Base-by-base conservation (phyloP, 2,888 invertebrate species). In the Tiliacea aurago region DNA sequence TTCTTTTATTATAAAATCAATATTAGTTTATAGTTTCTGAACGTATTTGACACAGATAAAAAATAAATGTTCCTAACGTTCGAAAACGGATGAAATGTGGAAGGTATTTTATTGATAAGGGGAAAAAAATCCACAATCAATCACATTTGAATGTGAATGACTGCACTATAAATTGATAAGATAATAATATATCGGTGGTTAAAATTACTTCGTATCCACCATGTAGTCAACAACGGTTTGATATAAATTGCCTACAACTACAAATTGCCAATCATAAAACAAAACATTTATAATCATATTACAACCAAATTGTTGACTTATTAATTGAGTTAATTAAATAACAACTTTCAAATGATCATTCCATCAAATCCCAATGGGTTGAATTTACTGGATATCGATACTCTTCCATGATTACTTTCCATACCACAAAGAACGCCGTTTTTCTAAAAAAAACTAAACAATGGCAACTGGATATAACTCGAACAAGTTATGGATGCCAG, bases 401-500 rank as follows among this genome's bases (percentile, higher is more conserved):
- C 62, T 84, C 49, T 43, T 81, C 37, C 59, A 41, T 56, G 51
- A 64, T 77, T 28, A 55, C 18, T 65, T 66, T 73, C 56, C 56
- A 61, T 45, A 81, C 85, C 88, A 89, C 87, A 90, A 90, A 90
- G 88, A 92, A 93, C 86, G 90, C 91, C 90, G 89, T 91, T 90
- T 90, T 88, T 76, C 76, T 88, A 90, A 91, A 93, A 93, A 89
- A 91, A 92, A 90, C 76, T 84, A 87, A 89, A 91, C 87, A 91
- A 89, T 95, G 95, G 95, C 95, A 95, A 95, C 94, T 93, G 90
- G 88, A 90, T 95, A 93, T 93, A 91, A 92, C 5, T 79, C 94
- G 62, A 70, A 86, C 70, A 92, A 94, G 90, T 91, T 78, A 67
- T 86, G 88, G 84, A 87, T 77, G 72, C 61, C 58, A 67, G 63